phyloP scores from a whole-genome alignment of 2,888 invertebrate genomes.

The Luffia ferchaultella region DNA sequence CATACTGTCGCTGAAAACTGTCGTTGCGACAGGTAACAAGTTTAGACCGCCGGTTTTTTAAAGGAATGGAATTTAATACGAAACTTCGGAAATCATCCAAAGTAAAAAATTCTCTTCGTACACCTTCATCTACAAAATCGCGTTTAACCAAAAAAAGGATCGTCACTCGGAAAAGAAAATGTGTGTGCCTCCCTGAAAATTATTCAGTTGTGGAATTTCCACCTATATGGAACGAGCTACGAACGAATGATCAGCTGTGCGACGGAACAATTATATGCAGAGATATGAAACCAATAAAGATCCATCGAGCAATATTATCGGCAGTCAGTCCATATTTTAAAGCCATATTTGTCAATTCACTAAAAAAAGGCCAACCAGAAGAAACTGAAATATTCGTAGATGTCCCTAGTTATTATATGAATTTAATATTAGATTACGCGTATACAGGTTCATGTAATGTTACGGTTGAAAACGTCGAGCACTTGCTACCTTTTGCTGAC shows the following conservation, averaged over 20 bases:
- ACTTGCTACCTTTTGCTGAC: conserved; percentile 74
- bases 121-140: conserved; percentile 46
- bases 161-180: conserved; percentile 58
- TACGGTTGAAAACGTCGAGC: conserved; percentile 72
- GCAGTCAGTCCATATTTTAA: conserved; percentile 79
- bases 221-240: conserved; percentile 72
- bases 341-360: conserved; percentile 74
- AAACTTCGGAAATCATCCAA: conserved; percentile 64
- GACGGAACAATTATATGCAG: conserved; percentile 74
- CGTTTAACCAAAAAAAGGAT: conserved; percentile 52
- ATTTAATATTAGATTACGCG: conserved; percentile 75
- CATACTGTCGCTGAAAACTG: conserved; percentile 32
- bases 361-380: conserved; percentile 68
- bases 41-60: conserved; percentile 63
- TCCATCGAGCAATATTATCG: conserved; percentile 76
- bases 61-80: conserved; percentile 65
- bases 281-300: conserved; percentile 67
- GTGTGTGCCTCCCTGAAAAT: conserved; percentile 68
- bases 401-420: conserved; percentile 68
- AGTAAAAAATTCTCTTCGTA: conserved; percentile 61
- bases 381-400: conserved; percentile 68
- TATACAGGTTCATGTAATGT: conserved; percentile 76
- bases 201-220: conserved; percentile 71
- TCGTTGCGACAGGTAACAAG: conserved; percentile 57
- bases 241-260: conserved; percentile 71